phyloP scores from a whole-genome alignment of 2,888 invertebrate species.

The Lasioglossum morio region DNA sequence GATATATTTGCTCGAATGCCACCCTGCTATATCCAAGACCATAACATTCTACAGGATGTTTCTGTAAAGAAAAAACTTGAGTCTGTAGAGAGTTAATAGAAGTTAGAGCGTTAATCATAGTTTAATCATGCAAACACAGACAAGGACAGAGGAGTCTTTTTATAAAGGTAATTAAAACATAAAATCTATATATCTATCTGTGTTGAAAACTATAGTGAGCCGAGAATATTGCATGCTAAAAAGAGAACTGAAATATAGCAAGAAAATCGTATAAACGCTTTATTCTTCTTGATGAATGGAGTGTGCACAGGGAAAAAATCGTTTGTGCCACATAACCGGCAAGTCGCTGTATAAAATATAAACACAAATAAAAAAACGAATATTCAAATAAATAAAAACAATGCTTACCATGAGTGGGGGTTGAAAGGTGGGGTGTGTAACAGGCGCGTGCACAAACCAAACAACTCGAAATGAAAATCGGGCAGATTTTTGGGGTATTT shows the following conservation, averaged over 20 bases:
- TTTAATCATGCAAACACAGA: conserved; percentile 78
- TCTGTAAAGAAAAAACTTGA: conserved; percentile 57
- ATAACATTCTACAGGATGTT: conserved; percentile 44
- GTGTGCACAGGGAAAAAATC: conserved; percentile 61
- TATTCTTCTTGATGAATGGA: conserved; percentile 42
- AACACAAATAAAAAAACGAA: conserved; percentile 69
- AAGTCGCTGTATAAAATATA: conserved; percentile 62
- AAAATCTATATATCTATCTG: conserved; percentile 28
- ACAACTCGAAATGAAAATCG: conserved; percentile 85
- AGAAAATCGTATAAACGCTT: conserved; percentile 38
- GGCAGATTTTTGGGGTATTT: conserved; percentile 80
- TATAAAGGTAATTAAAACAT: conserved; percentile 49
- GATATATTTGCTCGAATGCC: conserved; percentile 41
- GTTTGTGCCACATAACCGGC: conserved; percentile 62
- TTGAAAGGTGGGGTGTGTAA: conserved; percentile 84
- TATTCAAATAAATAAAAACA: conserved; percentile 83
- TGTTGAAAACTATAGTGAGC: conserved; percentile 29
- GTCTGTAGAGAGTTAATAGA: conserved; percentile 66
- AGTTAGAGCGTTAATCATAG: conserved; percentile 81
- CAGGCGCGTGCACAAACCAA: conserved; percentile 85
- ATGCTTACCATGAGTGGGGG: conserved; percentile 84
- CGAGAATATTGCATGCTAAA: conserved; percentile 34
- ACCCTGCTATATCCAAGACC: conserved; percentile 37
- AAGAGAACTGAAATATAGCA: conserved; percentile 33
- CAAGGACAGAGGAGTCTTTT: conserved; percentile 63